Evolutionary conservation across 2,113 vertebrate genomes (phyloP).

Genomic region (Ptyas mucosa): DNA sequence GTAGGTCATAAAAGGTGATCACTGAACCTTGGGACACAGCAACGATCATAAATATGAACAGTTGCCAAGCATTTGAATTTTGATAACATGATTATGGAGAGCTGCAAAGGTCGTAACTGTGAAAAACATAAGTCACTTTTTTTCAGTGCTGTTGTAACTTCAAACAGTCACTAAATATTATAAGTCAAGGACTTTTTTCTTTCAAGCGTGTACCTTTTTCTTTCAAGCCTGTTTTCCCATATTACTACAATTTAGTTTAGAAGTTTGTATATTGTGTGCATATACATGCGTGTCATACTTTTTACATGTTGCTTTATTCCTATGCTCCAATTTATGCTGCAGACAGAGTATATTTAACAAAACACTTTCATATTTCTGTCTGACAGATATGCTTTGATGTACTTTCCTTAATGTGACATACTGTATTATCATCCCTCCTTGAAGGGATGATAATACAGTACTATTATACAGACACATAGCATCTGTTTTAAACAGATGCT

Average conservation of each 20-base stretch:
- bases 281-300: neutral
- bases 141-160: neutral
- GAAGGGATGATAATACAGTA: neutral
- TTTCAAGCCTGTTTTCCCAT: neutral
- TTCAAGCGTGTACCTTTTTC: no score
- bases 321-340: constrained; percentile 12
- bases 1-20: neutral
- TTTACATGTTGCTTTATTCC: neutral
- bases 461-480: no score
- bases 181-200: neutral
- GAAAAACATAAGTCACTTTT: neutral
- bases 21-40: neutral
- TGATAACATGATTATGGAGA: neutral
- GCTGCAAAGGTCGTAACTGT: neutral
- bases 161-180: neutral
- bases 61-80: neutral
- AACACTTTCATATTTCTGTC: constrained; percentile 36
- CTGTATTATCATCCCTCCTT: constrained; percentile 24
- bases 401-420: constrained; percentile 44
- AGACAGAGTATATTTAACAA: constrained; percentile 37
- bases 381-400: constrained; percentile 48
- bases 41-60: neutral
- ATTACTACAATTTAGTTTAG: neutral
- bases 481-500: constrained; percentile 37
- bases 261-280: neutral